Percentiles rank a stretch among this genome's conserved stretches.
These are phyloP conservation scores for Chrysodeixis includens DNA, from an alignment of 2,888 invertebrate genomes.

Conservation along the genomic window DNA sequence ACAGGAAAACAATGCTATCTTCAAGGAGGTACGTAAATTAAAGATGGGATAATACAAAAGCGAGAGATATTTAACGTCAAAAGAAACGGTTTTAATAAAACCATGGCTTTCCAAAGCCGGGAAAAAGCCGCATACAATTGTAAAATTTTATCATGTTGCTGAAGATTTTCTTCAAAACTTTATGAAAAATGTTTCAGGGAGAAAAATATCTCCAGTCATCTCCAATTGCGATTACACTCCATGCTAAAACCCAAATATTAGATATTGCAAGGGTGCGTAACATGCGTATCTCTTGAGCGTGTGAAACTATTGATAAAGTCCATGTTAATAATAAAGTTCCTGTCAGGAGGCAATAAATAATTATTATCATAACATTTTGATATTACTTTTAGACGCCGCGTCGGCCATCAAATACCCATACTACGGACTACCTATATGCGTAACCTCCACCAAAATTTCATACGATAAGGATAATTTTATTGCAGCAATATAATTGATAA, in stretches of 20 bases:
- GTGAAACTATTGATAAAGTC: neutral
- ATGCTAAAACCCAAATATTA: neutral
- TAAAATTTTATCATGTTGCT: too few relatives aligned
- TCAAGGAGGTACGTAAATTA: neutral
- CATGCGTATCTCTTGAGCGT: neutral
- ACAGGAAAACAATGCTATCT: neutral
- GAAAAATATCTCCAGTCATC: too few relatives aligned
- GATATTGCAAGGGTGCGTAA: too few relatives aligned
- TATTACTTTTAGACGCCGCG: slow-evolving; percentile 4
- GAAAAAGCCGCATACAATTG: too few relatives aligned
- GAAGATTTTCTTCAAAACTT: too few relatives aligned
- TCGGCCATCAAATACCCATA: too few relatives aligned
- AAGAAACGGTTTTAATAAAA: too few relatives aligned
- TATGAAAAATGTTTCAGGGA: too few relatives aligned
- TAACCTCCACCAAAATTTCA: neutral
- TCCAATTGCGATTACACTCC: neutral
- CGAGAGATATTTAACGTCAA: too few relatives aligned
- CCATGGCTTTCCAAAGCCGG: too few relatives aligned
- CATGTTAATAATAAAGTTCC: slow-evolving; percentile 4
- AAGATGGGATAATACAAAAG: neutral
- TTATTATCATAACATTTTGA: neutral
- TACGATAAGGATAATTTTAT: neutral
- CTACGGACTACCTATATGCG: neutral
- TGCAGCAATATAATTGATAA: slow-evolving; percentile 3
- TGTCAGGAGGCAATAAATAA: neutral